Percentiles rank a stretch among this genome's conserved stretches.
These are phyloP conservation scores for Trissolcus brochymenae DNA, from an alignment of 2,888 invertebrate species.

Conservation along the genomic window DNA sequence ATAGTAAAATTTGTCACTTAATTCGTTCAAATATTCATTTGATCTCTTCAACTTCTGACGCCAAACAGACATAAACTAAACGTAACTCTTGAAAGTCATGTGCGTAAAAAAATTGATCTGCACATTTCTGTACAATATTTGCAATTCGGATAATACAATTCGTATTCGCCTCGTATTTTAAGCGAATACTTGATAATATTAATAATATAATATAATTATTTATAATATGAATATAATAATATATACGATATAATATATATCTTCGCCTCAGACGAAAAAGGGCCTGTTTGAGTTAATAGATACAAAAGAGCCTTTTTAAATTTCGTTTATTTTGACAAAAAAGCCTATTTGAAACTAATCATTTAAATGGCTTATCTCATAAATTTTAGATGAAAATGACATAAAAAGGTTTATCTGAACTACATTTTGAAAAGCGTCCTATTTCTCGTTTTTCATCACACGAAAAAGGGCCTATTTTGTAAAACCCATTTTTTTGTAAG, in stretches of 20 bases:
- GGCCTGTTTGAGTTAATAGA: too few species aligned
- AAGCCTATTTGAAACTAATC: too few species aligned
- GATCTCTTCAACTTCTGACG: slow-evolving; percentile 18
- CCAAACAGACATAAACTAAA: slow-evolving; percentile 9
- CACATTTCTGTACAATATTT: slow-evolving; percentile 39
- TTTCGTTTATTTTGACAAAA: too few species aligned
- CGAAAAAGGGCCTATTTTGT: too few species aligned
- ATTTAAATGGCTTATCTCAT: too few species aligned
- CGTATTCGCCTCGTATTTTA: slow-evolving; percentile 8
- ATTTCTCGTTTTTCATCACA: too few species aligned
- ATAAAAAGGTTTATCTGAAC: too few species aligned
- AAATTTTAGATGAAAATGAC: too few species aligned
- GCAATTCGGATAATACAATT: slow-evolving; percentile 27
- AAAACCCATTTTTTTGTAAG: too few species aligned
- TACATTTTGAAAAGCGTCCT: too few species aligned
- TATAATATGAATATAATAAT: slow-evolving; percentile 29
- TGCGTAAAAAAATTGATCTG: slow-evolving; percentile 14
- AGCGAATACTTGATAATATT: slow-evolving; percentile 19
- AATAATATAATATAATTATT: slow-evolving; percentile 33
- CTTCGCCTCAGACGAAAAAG: too few species aligned
- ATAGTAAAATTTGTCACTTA: not conserved
- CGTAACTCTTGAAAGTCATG: slow-evolving; percentile 8
- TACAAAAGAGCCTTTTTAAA: too few species aligned
- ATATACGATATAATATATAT: slow-evolving; percentile 25
- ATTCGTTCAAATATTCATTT: not conserved